Evolutionary conservation across 2,888 invertebrate genomes (phyloP).

Genomic region (Phytoseiulus persimilis): DNA sequence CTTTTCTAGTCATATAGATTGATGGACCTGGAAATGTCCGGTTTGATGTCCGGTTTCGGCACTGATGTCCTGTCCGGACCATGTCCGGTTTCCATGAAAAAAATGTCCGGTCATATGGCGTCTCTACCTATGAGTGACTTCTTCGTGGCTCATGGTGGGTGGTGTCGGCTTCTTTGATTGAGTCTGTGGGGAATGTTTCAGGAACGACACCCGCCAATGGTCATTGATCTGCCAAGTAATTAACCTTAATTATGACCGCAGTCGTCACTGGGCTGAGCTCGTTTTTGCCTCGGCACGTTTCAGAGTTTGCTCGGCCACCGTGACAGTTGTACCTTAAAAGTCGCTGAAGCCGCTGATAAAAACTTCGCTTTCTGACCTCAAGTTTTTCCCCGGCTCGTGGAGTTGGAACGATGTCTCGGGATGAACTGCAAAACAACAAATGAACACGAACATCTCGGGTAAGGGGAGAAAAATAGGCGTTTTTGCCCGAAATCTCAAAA

Average conservation of each 20-base stretch:
- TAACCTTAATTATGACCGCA: background rate
- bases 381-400: background rate
- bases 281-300: background rate
- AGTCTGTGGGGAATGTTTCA: background rate
- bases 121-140: background rate
- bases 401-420: too few species aligned
- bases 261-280: background rate
- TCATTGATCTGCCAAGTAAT: background rate
- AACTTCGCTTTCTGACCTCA: background rate
- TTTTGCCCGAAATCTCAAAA: background rate
- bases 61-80: too few species aligned
- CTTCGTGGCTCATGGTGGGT: background rate
- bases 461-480: too few species aligned
- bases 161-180: background rate
- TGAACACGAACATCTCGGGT: too few species aligned
- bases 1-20: too few species aligned
- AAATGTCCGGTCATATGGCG: too few species aligned
- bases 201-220: background rate
- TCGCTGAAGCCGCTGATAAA: background rate
- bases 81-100: too few species aligned
- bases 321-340: background rate
- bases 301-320: background rate
- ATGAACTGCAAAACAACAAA: too few species aligned
- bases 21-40: too few species aligned
- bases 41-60: too few species aligned